Conservation (phyloP, 2,113 vertebrate genomes). For the Neogale vison region DNA sequence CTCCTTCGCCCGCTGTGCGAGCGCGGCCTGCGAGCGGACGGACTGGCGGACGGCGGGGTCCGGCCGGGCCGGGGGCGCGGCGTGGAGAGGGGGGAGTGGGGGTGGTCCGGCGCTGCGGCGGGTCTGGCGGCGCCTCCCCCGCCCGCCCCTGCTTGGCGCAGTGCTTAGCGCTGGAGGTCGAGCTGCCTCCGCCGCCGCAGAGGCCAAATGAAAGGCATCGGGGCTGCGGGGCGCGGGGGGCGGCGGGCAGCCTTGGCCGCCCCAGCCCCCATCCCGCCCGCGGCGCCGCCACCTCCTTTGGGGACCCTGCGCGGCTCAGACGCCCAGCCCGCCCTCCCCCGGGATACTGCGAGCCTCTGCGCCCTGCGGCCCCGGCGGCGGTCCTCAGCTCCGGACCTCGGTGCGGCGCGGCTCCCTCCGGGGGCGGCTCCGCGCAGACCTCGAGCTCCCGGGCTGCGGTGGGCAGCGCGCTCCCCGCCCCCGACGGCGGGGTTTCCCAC, state of each 20-base stretch:
- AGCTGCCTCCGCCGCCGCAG: conserved; percentile 62
- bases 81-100: neutral
- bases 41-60: neutral
- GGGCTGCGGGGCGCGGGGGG: conserved; percentile 25
- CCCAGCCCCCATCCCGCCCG: neutral
- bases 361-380: neutral
- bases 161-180: conserved; percentile 65
- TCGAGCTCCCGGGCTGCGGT: neutral
- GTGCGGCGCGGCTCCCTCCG: neutral
- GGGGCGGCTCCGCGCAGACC: neutral
- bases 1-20: neutral
- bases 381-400: neutral
- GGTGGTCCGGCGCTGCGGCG: conserved; percentile 48
- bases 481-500: neutral
- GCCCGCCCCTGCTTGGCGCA: conserved; percentile 63
- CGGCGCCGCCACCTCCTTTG: neutral
- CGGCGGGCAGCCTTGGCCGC: neutral
- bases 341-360: neutral
- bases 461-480: neutral
- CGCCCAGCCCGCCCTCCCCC: neutral
- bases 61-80: neutral
- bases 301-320: neutral
- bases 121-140: conserved; percentile 27
- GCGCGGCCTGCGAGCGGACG: conserved; percentile 35
- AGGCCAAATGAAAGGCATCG: conserved; percentile 79